These are phyloP conservation scores for Drosophila equinoxialis DNA, from an alignment of 1,140 invertebrate species.

Conservation along the genomic window DNA sequence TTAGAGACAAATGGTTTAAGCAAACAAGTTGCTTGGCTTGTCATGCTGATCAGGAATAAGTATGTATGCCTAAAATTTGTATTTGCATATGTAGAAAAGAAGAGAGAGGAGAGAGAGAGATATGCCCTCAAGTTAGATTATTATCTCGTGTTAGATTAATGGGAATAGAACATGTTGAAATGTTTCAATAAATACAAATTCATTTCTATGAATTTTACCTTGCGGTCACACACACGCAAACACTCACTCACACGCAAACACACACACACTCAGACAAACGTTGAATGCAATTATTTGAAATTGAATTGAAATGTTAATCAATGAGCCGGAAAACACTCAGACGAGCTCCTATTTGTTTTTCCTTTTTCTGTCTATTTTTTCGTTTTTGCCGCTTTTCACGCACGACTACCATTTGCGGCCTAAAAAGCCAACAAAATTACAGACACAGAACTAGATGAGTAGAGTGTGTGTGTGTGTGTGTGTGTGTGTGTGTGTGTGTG, in stretches of 20 bases:
- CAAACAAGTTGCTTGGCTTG: background rate
- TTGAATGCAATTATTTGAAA: constrained; percentile 65
- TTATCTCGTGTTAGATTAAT: constrained; percentile 15
- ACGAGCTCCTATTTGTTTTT: constrained; percentile 16
- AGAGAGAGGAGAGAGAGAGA: background rate
- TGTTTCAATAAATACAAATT: constrained; percentile 6
- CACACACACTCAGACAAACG: constrained; percentile 22
- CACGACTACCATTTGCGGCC: constrained; percentile 48
- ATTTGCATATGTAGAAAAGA: background rate
- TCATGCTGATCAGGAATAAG: background rate
- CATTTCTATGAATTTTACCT: constrained; percentile 29
- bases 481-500: no score
- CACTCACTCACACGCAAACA: background rate
- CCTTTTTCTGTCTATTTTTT: constrained; percentile 30
- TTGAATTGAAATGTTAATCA: constrained; percentile 67
- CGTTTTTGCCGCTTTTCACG: constrained; percentile 51
- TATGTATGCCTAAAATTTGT: background rate
- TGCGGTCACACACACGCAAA: constrained; percentile 33
- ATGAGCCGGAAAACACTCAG: constrained; percentile 65
- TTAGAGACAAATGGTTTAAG: background rate
- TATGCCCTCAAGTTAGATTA: background rate
- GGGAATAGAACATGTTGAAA: constrained; percentile 24
- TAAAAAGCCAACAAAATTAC: constrained; percentile 35
- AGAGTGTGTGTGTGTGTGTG: no score
- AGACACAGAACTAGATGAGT: background rate